A percentile compares a stretch with the other conserved stretches of the same genome.
phyloP scores from a whole-genome alignment of 2,797 vertebrate genomes.

The Pantherophis alleghaniensis region DNA sequence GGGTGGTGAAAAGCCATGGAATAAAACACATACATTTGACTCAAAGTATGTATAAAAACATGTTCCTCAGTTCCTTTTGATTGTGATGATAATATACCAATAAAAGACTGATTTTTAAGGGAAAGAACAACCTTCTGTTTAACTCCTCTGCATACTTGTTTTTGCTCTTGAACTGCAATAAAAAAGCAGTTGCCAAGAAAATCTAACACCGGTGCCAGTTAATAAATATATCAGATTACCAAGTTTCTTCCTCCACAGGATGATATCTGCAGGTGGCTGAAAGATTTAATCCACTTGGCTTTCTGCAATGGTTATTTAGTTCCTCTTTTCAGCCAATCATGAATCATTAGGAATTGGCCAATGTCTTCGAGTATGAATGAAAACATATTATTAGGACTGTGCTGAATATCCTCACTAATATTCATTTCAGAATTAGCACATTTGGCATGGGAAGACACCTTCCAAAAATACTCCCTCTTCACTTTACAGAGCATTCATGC shows the following conservation, averaged over 20 bases:
- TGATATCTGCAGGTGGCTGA: constrained; percentile 19
- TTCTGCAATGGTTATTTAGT: constrained; percentile 46
- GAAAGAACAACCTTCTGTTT: constrained; percentile 23
- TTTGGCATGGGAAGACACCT: neutral
- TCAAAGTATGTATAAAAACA: neutral
- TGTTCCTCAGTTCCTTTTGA: neutral
- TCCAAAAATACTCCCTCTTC: neutral
- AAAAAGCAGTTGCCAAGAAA: constrained; percentile 43
- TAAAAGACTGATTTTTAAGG: neutral
- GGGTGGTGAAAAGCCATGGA: too few relatives aligned
- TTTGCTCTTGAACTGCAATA: constrained; percentile 46
- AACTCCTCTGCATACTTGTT: constrained; percentile 25
- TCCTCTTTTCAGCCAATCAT: constrained; percentile 16
- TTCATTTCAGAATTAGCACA: neutral
- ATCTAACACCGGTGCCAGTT: constrained; percentile 38
- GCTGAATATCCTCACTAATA: constrained; percentile 1
- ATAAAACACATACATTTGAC: neutral
- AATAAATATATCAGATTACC: constrained; percentile 48
- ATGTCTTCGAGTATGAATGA: constrained; percentile 35
- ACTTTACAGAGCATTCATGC: neutral
- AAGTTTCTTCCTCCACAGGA: constrained; percentile 36
- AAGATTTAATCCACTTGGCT: constrained; percentile 39
- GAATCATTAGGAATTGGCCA: constrained; percentile 35
- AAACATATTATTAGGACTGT: neutral
- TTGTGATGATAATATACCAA: neutral